Conservation (phyloP, 2,797 vertebrate species). For the Schizopygopsis malacanthus region DNA sequence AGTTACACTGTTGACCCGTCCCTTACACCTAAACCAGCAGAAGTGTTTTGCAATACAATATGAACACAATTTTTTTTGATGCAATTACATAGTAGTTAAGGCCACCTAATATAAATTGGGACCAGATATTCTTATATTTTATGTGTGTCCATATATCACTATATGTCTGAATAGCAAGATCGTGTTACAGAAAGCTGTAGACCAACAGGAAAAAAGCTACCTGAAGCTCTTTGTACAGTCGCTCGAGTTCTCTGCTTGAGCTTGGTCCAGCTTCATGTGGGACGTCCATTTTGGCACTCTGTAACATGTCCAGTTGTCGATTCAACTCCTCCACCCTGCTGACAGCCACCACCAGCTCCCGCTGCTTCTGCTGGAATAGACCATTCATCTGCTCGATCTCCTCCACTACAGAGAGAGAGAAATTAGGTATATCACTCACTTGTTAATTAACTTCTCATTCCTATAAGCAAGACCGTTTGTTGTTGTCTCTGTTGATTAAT, state of each 20-base stretch:
- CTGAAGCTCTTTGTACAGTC: conserved; percentile 93
- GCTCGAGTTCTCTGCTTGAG: conserved; percentile 87
- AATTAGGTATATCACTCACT: not conserved
- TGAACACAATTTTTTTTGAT: too few species aligned
- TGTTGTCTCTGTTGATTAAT: conserved; percentile 26
- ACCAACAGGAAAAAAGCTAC: conserved; percentile 68
- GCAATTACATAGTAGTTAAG: too few species aligned
- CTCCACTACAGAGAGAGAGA: conserved; percentile 81
- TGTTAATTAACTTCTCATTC: conserved; percentile 18
- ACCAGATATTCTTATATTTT: not conserved
- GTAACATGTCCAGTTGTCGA: conserved; percentile 90
- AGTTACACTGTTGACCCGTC: not conserved
- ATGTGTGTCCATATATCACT: not conserved
- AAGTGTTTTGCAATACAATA: too few species aligned
- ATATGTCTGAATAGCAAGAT: not conserved
- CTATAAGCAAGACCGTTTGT: not conserved
- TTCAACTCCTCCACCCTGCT: conserved; percentile 91
- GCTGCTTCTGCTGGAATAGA: conserved; percentile 95
- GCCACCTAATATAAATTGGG: too few species aligned
- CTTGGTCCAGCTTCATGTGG: conserved; percentile 82
- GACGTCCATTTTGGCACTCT: conserved; percentile 79
- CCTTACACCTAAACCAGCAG: too few species aligned
- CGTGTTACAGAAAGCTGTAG: not conserved
- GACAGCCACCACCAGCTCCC: conserved; percentile 88
- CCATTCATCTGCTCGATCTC: conserved; percentile 95